Evolutionary conservation across 2,888 invertebrate genomes (phyloP).

Genomic region (Labia minor): DNA sequence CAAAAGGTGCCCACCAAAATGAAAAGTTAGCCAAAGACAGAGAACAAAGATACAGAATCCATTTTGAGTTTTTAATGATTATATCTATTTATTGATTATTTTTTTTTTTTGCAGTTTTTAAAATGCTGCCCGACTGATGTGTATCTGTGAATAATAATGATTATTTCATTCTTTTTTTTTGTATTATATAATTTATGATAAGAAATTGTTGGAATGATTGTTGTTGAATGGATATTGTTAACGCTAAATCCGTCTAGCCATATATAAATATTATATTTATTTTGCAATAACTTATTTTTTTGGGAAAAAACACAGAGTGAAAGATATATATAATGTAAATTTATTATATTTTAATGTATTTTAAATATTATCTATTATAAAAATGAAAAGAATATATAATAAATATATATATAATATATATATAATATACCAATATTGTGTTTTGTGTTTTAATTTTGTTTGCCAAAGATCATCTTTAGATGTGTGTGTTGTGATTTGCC

Average conservation of each 20-base stretch:
- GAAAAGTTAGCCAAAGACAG: neutral
- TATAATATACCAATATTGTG: too few species aligned
- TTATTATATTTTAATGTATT: neutral
- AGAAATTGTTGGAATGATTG: neutral
- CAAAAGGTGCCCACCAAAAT: too few species aligned
- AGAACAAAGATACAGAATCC: neutral
- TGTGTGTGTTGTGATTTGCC: conserved; percentile 5
- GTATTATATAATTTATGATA: too few species aligned
- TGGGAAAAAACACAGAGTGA: too few species aligned
- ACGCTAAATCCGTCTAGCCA: neutral
- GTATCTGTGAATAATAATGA: neutral
- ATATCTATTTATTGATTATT: neutral
- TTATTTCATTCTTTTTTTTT: neutral
- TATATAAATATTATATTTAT: neutral
- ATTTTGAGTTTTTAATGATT: neutral
- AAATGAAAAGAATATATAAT: neutral
- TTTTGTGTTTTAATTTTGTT: neutral
- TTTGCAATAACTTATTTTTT: neutral
- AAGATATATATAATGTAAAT: neutral
- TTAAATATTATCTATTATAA: neutral
- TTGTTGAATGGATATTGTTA: neutral
- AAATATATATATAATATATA: too few species aligned
- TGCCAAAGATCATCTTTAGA: neutral
- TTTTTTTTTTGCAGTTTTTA: neutral
- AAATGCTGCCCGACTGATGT: neutral